Evolutionary conservation across 1,140 invertebrate genomes (phyloP).

Genomic region (Chymomyza costata): DNA sequence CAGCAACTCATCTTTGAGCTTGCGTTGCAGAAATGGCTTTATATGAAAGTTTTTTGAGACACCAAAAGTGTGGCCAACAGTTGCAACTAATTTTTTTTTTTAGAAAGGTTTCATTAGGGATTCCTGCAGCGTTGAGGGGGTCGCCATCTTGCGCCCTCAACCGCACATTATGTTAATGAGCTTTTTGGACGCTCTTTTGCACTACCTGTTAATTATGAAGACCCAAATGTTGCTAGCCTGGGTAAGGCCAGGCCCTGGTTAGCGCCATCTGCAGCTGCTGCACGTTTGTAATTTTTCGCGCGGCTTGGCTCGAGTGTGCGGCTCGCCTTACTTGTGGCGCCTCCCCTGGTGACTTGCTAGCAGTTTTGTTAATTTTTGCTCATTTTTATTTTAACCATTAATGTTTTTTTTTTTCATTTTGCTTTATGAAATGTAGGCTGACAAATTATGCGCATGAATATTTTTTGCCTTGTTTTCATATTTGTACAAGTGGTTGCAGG

Average conservation of each 20-base stretch:
- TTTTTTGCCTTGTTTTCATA: conserved; percentile 21
- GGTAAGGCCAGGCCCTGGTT: too few relatives aligned
- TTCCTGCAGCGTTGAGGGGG: too few relatives aligned
- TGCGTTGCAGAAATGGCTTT: too few relatives aligned
- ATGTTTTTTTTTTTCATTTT: conserved; percentile 20
- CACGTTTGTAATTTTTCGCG: neutral
- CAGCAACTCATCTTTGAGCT: too few relatives aligned
- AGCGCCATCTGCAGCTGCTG: neutral
- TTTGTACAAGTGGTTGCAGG: neutral
- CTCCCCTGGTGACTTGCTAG: neutral
- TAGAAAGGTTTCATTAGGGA: too few relatives aligned
- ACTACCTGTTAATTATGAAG: conserved; percentile 30
- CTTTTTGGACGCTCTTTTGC: conserved; percentile 38
- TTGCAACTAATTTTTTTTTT: too few relatives aligned
- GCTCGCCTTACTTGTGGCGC: neutral
- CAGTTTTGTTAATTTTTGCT: conserved; percentile 19
- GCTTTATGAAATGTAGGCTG: conserved; percentile 10
- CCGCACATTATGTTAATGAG: conserved; percentile 71
- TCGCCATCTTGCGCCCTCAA: conserved; percentile 17
- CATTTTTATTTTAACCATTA: neutral
- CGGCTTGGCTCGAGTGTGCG: neutral
- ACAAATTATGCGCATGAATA: conserved; percentile 46
- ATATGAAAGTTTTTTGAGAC: too few relatives aligned
- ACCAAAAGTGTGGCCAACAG: too few relatives aligned
- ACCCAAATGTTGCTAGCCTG: too few relatives aligned